Conservation (phyloP, 1,140 invertebrate species). For the Rhagoletis zephyria region DNA sequence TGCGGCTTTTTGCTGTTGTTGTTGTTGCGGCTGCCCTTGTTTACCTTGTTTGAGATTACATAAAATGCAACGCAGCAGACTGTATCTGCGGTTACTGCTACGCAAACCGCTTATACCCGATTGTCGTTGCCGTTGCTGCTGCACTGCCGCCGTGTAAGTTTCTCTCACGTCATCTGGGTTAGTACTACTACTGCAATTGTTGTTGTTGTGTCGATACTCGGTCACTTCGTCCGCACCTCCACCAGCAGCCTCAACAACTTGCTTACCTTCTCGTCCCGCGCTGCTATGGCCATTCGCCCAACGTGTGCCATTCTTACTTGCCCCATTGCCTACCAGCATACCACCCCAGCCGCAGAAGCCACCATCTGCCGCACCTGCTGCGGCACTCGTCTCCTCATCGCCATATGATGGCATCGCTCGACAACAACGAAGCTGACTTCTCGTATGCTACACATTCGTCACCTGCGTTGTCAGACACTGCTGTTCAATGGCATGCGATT, state of each 20-base stretch:
- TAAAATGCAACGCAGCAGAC: constrained; percentile 45
- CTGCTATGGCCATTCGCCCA: constrained; percentile 1
- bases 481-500: constrained; percentile 69
- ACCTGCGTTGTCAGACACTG: constrained; percentile 70
- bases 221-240: too few relatives aligned
- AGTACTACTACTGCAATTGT: background rate
- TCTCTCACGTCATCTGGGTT: too few relatives aligned
- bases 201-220: background rate
- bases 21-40: constrained; percentile 25
- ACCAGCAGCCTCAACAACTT: background rate
- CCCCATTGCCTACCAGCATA: background rate
- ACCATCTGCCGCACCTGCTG: background rate
- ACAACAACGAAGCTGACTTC: constrained; percentile 54
- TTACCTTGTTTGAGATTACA: constrained; percentile 53
- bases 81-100: constrained; percentile 27
- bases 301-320: background rate
- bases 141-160: too few relatives aligned
- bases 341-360: constrained; percentile 30
- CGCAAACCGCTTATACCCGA: background rate
- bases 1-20: too few relatives aligned
- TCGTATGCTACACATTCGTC: constrained; percentile 72
- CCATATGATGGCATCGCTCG: constrained; percentile 1
- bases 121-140: background rate
- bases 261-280: background rate
- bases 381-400: constrained; percentile 25